Conservation (phyloP, 1,140 invertebrate species). For the Sarcophaga bullata region DNA sequence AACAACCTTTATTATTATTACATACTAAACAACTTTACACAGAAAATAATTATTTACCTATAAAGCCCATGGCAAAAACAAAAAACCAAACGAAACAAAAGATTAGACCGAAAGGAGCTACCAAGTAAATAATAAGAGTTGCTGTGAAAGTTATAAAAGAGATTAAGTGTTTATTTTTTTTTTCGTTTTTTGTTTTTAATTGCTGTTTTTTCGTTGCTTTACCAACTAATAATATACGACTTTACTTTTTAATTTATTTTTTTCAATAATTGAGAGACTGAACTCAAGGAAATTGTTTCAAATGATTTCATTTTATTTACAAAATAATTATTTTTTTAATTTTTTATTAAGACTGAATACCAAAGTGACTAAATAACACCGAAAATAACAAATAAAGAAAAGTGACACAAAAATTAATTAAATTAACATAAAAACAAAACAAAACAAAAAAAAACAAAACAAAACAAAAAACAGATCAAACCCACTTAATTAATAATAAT, state of each 20-base stretch:
- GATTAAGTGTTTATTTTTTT: conserved; percentile 9
- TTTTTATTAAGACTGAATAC: conserved; percentile 44
- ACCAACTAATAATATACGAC: no score
- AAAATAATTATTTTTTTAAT: conserved; percentile 25
- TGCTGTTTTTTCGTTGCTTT: neutral
- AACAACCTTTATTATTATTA: neutral
- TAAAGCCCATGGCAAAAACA: neutral
- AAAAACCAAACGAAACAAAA: neutral
- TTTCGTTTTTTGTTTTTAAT: neutral
- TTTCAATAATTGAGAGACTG: conserved; percentile 43
- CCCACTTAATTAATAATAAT: neutral
- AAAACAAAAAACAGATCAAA: neutral
- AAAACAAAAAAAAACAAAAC: neutral
- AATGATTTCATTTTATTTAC: conserved; percentile 26
- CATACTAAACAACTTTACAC: neutral
- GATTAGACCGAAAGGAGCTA: conserved; percentile 1
- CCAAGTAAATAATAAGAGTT: conserved; percentile 1
- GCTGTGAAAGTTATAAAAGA: conserved; percentile 12
- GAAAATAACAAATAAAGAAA: conserved; percentile 9
- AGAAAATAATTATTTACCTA: neutral
- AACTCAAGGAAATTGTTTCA: conserved; percentile 37
- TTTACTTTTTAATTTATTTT: conserved; percentile 22
- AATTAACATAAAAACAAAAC: conserved; percentile 18
- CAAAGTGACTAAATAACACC: conserved; percentile 44
- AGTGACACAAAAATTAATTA: neutral